Percentiles rank a stretch among this genome's conserved stretches.
Evolutionary conservation across 1,140 invertebrate genomes (phyloP).

Genomic region (Heliconius nattereri): DNA sequence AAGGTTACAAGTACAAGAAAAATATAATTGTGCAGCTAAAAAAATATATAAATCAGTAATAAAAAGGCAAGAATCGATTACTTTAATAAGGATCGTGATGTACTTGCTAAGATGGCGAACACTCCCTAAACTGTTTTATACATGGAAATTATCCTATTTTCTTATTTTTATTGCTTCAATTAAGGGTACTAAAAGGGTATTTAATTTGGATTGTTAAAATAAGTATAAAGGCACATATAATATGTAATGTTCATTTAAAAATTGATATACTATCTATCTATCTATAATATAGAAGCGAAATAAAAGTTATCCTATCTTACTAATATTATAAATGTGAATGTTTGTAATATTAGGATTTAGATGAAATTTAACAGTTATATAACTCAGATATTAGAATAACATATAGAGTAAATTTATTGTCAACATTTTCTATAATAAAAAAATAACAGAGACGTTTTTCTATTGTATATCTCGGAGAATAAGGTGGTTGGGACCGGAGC

Average conservation of each 20-base stretch:
- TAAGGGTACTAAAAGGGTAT: neutral
- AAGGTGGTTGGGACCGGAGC: no score
- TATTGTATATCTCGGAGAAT: no score
- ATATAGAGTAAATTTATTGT: no score
- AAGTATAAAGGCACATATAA: neutral
- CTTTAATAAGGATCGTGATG: slow-evolving; percentile 4
- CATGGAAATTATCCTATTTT: slow-evolving; percentile 1
- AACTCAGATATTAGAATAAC: no score
- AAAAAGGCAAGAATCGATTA: slow-evolving; percentile 13
- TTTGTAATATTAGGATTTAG: no score
- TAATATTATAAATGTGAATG: no score
- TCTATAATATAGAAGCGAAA: no score
- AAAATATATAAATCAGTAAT: neutral
- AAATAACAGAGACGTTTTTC: no score
- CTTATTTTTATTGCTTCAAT: slow-evolving; percentile 7
- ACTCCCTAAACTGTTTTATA: neutral
- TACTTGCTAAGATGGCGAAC: neutral
- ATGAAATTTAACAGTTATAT: no score
- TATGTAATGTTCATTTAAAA: neutral
- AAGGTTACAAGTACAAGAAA: neutral
- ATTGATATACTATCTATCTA: no score
- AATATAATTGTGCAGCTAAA: neutral
- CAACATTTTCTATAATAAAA: no score
- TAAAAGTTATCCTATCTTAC: no score
- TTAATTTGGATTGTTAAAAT: neutral